A percentile compares a stretch with the other conserved stretches of the same genome.
Evolutionary conservation across 2,888 invertebrate genomes (phyloP).

Genomic region (Cactoblastis cactorum): DNA sequence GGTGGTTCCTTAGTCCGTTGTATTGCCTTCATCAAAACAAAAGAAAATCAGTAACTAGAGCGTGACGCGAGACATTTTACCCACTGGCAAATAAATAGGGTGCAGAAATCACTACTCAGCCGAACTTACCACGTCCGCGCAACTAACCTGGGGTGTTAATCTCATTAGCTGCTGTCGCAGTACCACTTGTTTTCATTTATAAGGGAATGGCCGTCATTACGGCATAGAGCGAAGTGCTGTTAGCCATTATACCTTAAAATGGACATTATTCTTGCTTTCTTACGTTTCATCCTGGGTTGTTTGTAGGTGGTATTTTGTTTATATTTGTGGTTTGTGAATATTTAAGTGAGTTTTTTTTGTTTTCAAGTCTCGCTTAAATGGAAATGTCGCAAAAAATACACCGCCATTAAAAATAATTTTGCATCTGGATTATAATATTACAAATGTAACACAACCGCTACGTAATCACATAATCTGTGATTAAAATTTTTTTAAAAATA

Average conservation of each 20-base stretch:
- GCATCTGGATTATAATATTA: too few relatives aligned
- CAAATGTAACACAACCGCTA: too few relatives aligned
- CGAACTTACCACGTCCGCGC: background rate
- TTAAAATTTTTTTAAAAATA: too few relatives aligned
- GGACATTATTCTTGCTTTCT: slow-evolving; percentile 56
- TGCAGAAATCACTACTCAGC: slow-evolving; percentile 12
- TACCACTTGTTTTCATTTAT: slow-evolving; percentile 65
- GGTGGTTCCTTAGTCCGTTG: too few relatives aligned
- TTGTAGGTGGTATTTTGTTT: slow-evolving; percentile 27
- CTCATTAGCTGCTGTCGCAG: slow-evolving; percentile 52
- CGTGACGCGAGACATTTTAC: background rate
- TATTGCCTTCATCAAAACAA: slow-evolving; percentile 1
- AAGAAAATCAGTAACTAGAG: background rate
- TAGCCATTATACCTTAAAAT: slow-evolving; percentile 31
- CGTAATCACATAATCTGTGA: too few relatives aligned
- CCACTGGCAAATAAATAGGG: slow-evolving; percentile 9
- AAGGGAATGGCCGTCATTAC: slow-evolving; percentile 58
- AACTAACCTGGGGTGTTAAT: slow-evolving; percentile 24
- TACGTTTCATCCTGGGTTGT: slow-evolving; percentile 39
- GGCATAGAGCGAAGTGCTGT: slow-evolving; percentile 49
- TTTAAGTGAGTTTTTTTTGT: background rate
- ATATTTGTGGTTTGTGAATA: slow-evolving; percentile 1
- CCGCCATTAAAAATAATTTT: background rate
- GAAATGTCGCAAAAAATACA: background rate
- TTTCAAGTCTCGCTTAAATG: background rate